Conservation (phyloP, 2,888 invertebrate genomes). For the Tinea semifulvella region DNA sequence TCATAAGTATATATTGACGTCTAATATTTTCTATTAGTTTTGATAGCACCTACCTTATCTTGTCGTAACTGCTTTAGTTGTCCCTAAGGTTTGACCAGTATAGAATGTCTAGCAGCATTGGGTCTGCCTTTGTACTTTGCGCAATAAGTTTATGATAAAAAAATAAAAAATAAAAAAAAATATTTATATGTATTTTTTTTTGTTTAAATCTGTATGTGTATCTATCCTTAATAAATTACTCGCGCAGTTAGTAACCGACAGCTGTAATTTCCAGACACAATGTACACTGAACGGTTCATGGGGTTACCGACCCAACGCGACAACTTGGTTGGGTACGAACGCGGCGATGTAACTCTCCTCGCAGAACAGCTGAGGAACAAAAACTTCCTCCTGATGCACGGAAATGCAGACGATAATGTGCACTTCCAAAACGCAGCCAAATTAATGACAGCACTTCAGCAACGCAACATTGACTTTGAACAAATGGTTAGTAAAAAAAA, state of each 20-base stretch:
- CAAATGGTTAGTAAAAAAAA: slow-evolving; percentile 73
- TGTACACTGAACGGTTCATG: slow-evolving; percentile 96
- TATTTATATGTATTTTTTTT: too few species aligned
- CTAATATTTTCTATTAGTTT: too few species aligned
- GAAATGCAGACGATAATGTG: slow-evolving; percentile 92
- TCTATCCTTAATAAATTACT: too few species aligned
- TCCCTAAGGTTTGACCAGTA: too few species aligned
- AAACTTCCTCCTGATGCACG: slow-evolving; percentile 85
- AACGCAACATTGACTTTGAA: slow-evolving; percentile 79
- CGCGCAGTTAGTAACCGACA: neutral
- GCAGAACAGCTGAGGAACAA: slow-evolving; percentile 75
- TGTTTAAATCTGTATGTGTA: too few species aligned
- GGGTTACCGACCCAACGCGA: slow-evolving; percentile 78
- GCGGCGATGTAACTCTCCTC: slow-evolving; percentile 75
- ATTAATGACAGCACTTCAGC: slow-evolving; percentile 77
- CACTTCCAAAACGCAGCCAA: slow-evolving; percentile 87
- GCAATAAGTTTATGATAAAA: too few species aligned
- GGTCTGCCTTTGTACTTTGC: too few species aligned
- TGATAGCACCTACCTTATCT: too few species aligned
- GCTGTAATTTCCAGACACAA: slow-evolving; percentile 72
- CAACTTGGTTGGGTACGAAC: slow-evolving; percentile 76
- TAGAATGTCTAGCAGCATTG: too few species aligned
- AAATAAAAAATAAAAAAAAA: too few species aligned
- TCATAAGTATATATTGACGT: too few species aligned
- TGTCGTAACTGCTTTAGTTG: too few species aligned